Base-by-base conservation (phyloP, 2,113 vertebrate genomes). In the Neogale vison region DNA sequence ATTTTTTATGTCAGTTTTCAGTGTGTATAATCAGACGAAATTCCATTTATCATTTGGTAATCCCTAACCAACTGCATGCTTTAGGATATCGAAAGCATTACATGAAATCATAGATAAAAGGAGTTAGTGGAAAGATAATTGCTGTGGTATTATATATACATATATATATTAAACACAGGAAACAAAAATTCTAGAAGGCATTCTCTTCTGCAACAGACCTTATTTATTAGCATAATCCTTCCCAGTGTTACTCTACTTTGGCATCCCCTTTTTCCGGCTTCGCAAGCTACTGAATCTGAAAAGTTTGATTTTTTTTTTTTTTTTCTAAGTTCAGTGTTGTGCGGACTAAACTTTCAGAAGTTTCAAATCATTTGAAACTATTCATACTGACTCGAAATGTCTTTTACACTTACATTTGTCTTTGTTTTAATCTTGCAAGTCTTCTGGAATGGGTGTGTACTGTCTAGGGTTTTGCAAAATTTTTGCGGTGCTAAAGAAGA, bases 1-100 rank as follows among this genome's bases (percentile, higher is more conserved):
- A n/a, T 52, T 97, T 88, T 88, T 80, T 31, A 63, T 91, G 95
- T 97, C 23, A 74, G 4, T 79, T 31, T 82, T 92, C 59, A 67
- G 3, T 95, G 31, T 69, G 47, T 71, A 47, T 93, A 86, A 88
- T 93, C 71, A 96, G 67, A 96, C 0, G 24, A 14, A 31, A 93
- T 96, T 36, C 83, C 39, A 85, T 42, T 91, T 89, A 92, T 79
- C 55, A 81, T 71, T 72, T 94, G 86, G 34, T 87, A 67, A 77
- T 80, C 23, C 15, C 57, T 88, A 71, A 81, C 4, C 18, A 39
- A 90, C 8, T 94, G 9, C 45, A 67, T 85, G 5, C 20, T 90
- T 96, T 79, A 88, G 29, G 9, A 93, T 95, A 24, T 71, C 7
- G 88, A 90, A 93, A 84, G 39, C 4, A 91, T 83, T n/a, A 47